Evolutionary conservation across 2,113 vertebrate species (phyloP).

Genomic region (Proteles cristata): DNA sequence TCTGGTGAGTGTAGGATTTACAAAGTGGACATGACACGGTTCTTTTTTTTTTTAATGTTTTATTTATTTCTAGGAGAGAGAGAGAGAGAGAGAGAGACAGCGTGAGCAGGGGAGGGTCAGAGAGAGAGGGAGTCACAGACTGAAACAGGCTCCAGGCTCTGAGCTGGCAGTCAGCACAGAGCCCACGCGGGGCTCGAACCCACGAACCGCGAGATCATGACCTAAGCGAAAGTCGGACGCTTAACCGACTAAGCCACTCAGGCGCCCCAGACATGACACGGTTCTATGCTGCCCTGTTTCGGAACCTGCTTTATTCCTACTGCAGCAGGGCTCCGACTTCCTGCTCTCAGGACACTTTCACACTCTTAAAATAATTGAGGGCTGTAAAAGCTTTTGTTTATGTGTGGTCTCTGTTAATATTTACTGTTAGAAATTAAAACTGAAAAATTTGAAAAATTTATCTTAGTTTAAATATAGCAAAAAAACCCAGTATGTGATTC

Average conservation of each 20-base stretch:
- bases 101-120: no score
- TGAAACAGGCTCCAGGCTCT: no score
- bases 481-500: background rate
- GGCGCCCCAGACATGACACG: background rate
- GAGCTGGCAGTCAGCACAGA: no score
- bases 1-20: constrained; percentile 21
- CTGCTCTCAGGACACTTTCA: background rate
- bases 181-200: no score
- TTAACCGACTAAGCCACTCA: no score
- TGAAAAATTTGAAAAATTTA: background rate
- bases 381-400: background rate
- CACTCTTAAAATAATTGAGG: background rate
- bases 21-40: background rate
- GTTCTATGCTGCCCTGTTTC: background rate
- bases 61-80: no score
- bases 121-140: no score
- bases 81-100: no score
- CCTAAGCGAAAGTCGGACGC: no score
- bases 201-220: no score
- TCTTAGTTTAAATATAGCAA: background rate
- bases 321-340: background rate
- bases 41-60: no score
- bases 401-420: background rate
- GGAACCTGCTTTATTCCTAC: constrained; percentile 2
- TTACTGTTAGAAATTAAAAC: constrained; percentile 39